Percentiles rank a stretch among this genome's conserved stretches.
phyloP scores from a whole-genome alignment of 2,888 invertebrate genomes.

The Epirrhoe tristata region DNA sequence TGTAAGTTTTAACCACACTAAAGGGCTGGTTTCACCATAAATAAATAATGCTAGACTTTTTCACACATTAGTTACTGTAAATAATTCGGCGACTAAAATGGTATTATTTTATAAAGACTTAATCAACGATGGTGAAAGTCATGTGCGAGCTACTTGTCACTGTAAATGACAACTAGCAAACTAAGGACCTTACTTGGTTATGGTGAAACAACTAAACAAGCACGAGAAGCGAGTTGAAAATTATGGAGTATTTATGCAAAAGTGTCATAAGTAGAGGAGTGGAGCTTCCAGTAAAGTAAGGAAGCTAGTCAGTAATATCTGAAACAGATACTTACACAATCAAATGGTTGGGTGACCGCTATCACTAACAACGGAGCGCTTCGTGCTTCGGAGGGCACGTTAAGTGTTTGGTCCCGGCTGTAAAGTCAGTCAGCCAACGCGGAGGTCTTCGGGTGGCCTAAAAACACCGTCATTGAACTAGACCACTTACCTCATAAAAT shows the following conservation, averaged over 20 bases:
- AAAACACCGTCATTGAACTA: neutral
- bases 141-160: no score
- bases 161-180: no score
- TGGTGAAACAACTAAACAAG: neutral
- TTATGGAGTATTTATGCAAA: neutral
- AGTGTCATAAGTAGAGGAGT: neutral
- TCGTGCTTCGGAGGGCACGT: neutral
- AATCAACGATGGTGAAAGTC: no score
- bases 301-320: neutral
- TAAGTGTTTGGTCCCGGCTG: neutral
- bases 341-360: neutral
- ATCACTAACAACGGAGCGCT: neutral
- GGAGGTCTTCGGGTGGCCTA: neutral
- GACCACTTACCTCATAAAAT: neutral
- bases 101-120: no score
- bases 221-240: neutral
- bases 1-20: no score
- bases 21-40: no score
- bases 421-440: neutral
- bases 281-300: neutral
- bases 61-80: no score
- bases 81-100: no score
- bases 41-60: no score
- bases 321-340: neutral
- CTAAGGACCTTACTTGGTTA: neutral